Evolutionary conservation across 2,888 invertebrate species (phyloP).

Genomic region (Leistus spinibarbis): DNA sequence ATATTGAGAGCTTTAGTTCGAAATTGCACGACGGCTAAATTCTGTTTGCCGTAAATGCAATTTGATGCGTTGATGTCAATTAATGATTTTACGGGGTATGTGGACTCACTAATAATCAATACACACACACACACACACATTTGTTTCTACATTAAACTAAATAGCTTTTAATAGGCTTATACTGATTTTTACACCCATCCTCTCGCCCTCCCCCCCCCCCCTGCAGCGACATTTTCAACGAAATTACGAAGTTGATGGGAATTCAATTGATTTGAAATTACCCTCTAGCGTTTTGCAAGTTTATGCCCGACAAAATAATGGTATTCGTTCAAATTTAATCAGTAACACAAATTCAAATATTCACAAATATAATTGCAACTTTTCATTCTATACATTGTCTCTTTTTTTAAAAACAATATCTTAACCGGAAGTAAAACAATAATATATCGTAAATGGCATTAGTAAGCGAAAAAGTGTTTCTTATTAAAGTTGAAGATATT

Average conservation of each 20-base stretch:
- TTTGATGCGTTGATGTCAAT: constrained; percentile 29
- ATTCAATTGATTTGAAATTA: constrained; percentile 8
- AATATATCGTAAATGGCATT: too few species aligned
- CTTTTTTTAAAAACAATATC: too few species aligned
- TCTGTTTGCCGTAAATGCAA: constrained; percentile 29
- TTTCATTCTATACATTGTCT: too few species aligned
- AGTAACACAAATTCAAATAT: constrained; percentile 10
- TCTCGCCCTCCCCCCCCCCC: neutral
- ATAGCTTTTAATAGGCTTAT: neutral
- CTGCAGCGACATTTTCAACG: neutral
- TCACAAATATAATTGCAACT: neutral
- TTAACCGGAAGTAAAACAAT: too few species aligned
- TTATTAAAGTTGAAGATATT: too few species aligned
- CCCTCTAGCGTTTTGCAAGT: neutral
- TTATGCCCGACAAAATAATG: constrained; percentile 10
- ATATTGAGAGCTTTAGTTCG: constrained; percentile 32
- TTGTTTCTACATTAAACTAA: neutral
- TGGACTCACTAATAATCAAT: neutral
- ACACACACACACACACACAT: neutral
- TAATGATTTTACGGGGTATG: constrained; percentile 21
- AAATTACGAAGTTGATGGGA: constrained; percentile 10
- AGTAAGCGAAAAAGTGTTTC: too few species aligned
- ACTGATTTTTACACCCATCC: constrained; percentile 2
- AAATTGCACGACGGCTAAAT: constrained; percentile 23
- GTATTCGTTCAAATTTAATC: constrained; percentile 18